Evolutionary conservation across 30 jellyfish, hydroid and myxozoan genomes (phyloP), one percentile per base, ranked within the genome.

Genomic region (Cassiopea xamachana): DNA sequence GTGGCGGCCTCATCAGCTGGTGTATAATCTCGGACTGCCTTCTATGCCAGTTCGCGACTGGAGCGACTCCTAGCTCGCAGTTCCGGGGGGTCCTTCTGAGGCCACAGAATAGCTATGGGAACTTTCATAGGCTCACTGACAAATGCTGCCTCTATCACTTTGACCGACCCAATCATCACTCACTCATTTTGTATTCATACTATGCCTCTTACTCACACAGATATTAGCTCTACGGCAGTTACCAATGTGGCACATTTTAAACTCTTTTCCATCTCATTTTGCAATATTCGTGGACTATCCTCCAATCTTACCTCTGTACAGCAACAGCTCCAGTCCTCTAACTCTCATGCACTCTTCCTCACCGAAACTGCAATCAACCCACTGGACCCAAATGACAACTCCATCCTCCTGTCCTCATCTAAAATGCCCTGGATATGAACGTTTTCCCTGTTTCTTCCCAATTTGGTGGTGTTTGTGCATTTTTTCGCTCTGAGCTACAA

Each of bases 351-450:
- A 73, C 82, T 73, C 61, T 73, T 73, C 82, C 82, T 73, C 59
- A 73, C 58, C 7, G 82, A 27, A 46, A 73, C 82, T 45, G 27
- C 39, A 27, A 27, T 27, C 39, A 27, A 27, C 39, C 39, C 39
- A 27, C 39, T 27, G 27, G 82, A 73, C 46, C 82, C 59, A 7
- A 73, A 44, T 73, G 59, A 73, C 82, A 73, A 15, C 61, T 12
- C 61, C 58, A 16, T 46, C 16, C 82, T 46, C 58, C 16, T 59
- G 8, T 59, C 82, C 27, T n/a, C 10, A 10, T 27, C 59, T 73
- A 18, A 73, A 73, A 73, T 73, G 82, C 82, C 82, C 82, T 17
- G 82, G 58, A 5, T 73, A 73, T 73, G 82, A 73, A 59, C 61
- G 7, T 2, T 73, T 73, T 73, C 27, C 61, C 59, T 16, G 17